Evolutionary conservation across 2,797 vertebrate genomes (phyloP).

Genomic region (Cyprinodon diabolis): DNA sequence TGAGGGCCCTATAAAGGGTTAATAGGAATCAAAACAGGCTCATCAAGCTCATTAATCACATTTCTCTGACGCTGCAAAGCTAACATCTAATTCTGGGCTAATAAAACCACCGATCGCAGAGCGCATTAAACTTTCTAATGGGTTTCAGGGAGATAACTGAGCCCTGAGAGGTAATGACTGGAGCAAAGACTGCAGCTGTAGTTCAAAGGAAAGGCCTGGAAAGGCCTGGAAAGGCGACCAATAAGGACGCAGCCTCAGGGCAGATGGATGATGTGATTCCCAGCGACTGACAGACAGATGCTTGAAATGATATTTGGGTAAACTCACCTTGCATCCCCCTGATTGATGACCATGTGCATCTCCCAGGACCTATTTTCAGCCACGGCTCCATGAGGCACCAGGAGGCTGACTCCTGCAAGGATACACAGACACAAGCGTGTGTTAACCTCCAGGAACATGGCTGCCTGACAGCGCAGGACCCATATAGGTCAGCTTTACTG

Average conservation of each 20-base stretch:
- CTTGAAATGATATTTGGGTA: slow-evolving; percentile 44
- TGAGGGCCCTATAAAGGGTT: no score
- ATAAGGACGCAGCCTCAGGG: slow-evolving; percentile 10
- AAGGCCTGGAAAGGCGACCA: slow-evolving; percentile 1
- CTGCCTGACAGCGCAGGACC: slow-evolving; percentile 37
- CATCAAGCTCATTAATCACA: slow-evolving; percentile 17
- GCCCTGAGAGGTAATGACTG: slow-evolving; percentile 3
- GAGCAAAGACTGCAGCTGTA: slow-evolving; percentile 7
- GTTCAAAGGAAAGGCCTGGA: not conserved
- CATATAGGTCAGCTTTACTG: slow-evolving; percentile 12
- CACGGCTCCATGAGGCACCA: slow-evolving; percentile 93
- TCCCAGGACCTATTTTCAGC: slow-evolving; percentile 93
- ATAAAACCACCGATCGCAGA: slow-evolving; percentile 24
- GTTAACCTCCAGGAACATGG: slow-evolving; percentile 37
- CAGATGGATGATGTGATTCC: slow-evolving; percentile 42
- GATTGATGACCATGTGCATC: slow-evolving; percentile 91
- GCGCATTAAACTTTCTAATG: slow-evolving; percentile 28
- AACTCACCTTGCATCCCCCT: slow-evolving; percentile 88
- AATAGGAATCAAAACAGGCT: not conserved
- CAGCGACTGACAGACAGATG: slow-evolving; percentile 41
- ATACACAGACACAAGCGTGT: slow-evolving; percentile 57
- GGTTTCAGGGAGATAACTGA: slow-evolving; percentile 9
- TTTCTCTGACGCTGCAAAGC: slow-evolving; percentile 21
- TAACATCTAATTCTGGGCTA: slow-evolving; percentile 23
- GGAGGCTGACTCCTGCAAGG: slow-evolving; percentile 88